phyloP scores from a whole-genome alignment of 2,113 vertebrate species.

The Anhinga anhinga region DNA sequence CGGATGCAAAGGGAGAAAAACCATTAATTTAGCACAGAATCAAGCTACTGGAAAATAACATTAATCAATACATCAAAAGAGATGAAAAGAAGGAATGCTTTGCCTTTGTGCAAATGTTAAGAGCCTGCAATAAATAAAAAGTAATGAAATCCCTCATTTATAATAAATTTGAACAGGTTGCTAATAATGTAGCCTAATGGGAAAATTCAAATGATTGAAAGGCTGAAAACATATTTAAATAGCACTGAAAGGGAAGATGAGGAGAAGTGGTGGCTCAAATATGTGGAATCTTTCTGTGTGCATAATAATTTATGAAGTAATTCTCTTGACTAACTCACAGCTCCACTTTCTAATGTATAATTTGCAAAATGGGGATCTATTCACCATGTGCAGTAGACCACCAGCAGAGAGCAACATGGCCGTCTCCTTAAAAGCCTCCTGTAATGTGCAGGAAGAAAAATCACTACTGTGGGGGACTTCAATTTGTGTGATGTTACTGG shows the following conservation, averaged over 20 bases:
- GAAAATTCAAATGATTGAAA: slow-evolving; percentile 32
- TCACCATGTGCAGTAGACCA: background rate
- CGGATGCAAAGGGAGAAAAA: background rate
- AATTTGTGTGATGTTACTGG: background rate
- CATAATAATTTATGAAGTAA: background rate
- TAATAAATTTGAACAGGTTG: slow-evolving; percentile 13
- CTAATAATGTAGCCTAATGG: slow-evolving; percentile 14
- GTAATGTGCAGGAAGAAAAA: background rate
- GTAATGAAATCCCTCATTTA: slow-evolving; percentile 25
- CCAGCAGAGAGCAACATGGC: background rate
- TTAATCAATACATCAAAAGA: background rate
- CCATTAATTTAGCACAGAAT: background rate
- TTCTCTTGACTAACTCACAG: background rate
- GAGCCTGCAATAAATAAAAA: slow-evolving; percentile 28
- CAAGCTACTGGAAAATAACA: background rate
- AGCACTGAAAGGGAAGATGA: background rate
- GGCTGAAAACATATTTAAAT: background rate
- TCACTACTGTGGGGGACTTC: background rate
- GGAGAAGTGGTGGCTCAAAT: background rate
- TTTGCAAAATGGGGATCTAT: background rate
- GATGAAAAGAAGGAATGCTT: background rate
- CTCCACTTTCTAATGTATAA: background rate
- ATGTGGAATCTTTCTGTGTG: background rate
- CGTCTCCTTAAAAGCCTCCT: background rate
- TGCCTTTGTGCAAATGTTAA: slow-evolving; percentile 38